These are phyloP conservation scores for Drosophila acutilabella DNA, from an alignment of 2,888 invertebrate species.

Conservation along the genomic window DNA sequence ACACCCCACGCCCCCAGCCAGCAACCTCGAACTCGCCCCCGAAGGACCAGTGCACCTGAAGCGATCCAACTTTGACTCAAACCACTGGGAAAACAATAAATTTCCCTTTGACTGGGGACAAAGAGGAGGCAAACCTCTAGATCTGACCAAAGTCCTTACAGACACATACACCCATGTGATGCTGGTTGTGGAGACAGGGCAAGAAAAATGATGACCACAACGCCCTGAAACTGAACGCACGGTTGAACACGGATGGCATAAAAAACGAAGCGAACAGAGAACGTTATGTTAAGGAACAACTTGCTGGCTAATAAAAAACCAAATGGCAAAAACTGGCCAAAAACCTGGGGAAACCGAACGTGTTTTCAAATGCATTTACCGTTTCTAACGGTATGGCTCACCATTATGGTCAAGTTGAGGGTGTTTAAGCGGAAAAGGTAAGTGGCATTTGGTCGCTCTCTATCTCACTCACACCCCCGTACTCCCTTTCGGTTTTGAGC, in stretches of 20 bases:
- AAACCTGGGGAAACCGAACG: conserved; percentile 53
- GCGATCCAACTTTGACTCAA: conserved; percentile 69
- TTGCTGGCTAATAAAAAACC: conserved; percentile 69
- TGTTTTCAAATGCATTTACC: conserved; percentile 63
- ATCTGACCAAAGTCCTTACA: conserved; percentile 32
- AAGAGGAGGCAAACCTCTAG: conserved; percentile 42
- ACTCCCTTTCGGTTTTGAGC: conserved; percentile 15
- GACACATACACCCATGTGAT: conserved; percentile 19
- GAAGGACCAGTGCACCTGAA: conserved; percentile 68
- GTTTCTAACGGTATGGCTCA: conserved; percentile 6
- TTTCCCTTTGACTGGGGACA: conserved; percentile 63
- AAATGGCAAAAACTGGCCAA: conserved; percentile 44
- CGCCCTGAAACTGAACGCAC: conserved; percentile 58
- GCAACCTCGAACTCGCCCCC: conserved; percentile 42
- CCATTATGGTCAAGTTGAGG: conserved; percentile 66
- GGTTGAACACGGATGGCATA: conserved; percentile 65
- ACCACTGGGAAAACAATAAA: conserved; percentile 76
- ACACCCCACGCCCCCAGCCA: conserved; percentile 57
- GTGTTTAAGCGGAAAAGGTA: conserved; percentile 78
- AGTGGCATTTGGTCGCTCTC: conserved; percentile 50
- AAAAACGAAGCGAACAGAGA: conserved; percentile 48
- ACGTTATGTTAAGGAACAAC: conserved; percentile 73
- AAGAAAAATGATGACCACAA: conserved; percentile 73
- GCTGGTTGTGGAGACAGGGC: conserved; percentile 28
- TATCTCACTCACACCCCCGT: background rate